Base-by-base conservation (phyloP, 2,113 vertebrate species). In the Neogale vison region DNA sequence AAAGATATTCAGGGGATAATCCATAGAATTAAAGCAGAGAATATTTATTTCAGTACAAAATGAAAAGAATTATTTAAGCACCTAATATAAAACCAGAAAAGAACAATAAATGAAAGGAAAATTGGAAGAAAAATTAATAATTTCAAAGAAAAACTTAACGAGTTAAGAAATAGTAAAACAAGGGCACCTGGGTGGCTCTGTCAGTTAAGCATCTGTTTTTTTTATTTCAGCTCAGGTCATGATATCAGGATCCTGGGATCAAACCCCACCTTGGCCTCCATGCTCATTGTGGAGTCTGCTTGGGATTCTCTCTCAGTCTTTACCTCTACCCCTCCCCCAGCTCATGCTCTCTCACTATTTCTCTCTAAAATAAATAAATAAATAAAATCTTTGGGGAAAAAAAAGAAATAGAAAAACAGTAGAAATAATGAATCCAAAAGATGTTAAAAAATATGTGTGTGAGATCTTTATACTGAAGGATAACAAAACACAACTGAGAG, bases 61-160 rank as follows among this genome's bases (percentile, higher is more conserved):
- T 26, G 7, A 45, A 91, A 88, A 61, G 7, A 91, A 85, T 83
- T 17, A n/a, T 23, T 90, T 55, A 72, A 79, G 29, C 36, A 21
- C 24, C 29, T 85, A 84, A 26, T 39, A 65, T 72, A 91, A 87
- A 93, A 45, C 20, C 88, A 69, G n/a, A 81, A 94, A 93, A 93
- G 3, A 61, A 71, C 3, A 67, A 59, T 6, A 61, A 88, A 52
- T 50, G 29, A 97, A 84, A 93, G 23, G 26, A 86, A 90, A 74
- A 39, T 3, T 57, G n/a, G 90, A 88, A 74, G 8, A 85, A 88
- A 12, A 97, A 45, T 88, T 47, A 93, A 81, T 80, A 42, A 93
- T 39, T 4, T n/a, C 65, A 67, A 79, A 88, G 18, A 55, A 36
- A 42, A 74, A 63, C 47, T 45, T 45, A 72, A 52, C 50, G 59